Conservation (phyloP, 2,888 invertebrate species). For the Xanthostigma xanthostigma region DNA sequence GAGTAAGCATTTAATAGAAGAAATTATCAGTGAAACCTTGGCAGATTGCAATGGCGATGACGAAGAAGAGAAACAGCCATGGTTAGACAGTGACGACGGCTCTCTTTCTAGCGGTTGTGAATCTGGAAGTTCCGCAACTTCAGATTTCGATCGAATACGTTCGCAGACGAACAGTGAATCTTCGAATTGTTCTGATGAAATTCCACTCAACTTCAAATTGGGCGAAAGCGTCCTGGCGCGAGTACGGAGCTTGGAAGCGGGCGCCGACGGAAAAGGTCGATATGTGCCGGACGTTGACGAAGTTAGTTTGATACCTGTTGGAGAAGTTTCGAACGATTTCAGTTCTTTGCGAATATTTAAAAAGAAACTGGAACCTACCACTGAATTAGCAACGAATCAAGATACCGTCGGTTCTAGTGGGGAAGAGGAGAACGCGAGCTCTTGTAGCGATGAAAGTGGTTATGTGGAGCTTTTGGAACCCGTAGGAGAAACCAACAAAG, state of each 20-base stretch:
- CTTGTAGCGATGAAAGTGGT: conserved; percentile 81
- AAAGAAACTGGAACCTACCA: conserved; percentile 15
- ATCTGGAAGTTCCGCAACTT: conserved; percentile 57
- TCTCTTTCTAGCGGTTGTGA: conserved; percentile 71
- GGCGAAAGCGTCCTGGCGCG: conserved; percentile 25
- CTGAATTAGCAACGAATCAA: conserved; percentile 25
- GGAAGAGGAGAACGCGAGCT: conserved; percentile 47
- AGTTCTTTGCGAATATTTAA: conserved; percentile 30
- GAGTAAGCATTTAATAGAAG: conserved; percentile 1
- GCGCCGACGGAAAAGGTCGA: conserved; percentile 17
- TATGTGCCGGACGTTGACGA: conserved; percentile 23
- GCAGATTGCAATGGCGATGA: background rate
- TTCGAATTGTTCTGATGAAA: conserved; percentile 14
- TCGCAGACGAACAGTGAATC: background rate
- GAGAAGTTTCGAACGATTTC: conserved; percentile 26
- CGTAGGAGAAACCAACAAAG: background rate
- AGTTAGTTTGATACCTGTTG: conserved; percentile 28
- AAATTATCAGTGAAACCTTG: conserved; percentile 2
- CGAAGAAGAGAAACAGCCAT: background rate
- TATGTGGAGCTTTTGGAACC: conserved; percentile 62
- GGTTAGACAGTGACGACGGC: conserved; percentile 53
- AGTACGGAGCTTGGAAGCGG: conserved; percentile 23
- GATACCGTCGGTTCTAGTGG: conserved; percentile 22
- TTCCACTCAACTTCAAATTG: conserved; percentile 25
- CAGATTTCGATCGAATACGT: conserved; percentile 31